Evolutionary conservation across 2,113 vertebrate genomes (phyloP).

Genomic region (Thamnophis sirtalis): DNA sequence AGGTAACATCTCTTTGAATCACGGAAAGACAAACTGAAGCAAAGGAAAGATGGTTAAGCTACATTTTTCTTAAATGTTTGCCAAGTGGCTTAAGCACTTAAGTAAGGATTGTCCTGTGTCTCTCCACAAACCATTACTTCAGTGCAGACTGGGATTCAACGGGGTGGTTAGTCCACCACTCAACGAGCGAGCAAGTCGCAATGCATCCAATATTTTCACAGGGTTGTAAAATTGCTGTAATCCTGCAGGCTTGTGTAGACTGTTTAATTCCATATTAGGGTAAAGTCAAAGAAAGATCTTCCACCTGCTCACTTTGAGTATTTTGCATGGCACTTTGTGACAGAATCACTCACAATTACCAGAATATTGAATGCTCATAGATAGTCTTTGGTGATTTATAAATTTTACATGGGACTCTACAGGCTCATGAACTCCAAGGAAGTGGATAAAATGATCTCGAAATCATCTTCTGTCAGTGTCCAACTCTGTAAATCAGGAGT

Average conservation of each 20-base stretch:
- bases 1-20: background rate
- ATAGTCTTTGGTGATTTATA: background rate
- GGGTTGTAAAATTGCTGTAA: constrained; percentile 49
- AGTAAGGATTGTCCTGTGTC: background rate
- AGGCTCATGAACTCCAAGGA: background rate
- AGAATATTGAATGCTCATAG: background rate
- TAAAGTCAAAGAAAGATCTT: background rate
- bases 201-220: constrained; percentile 33
- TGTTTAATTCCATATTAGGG: background rate
- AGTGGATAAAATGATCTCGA: background rate
- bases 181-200: background rate
- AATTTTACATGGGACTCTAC: background rate
- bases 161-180: background rate
- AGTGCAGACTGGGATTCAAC: background rate
- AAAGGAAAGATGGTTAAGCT: background rate
- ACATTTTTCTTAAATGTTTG: rapidly evolving
- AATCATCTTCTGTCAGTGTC: background rate
- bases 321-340: background rate
- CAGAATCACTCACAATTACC: background rate
- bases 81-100: rapidly evolving
- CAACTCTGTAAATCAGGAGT: too few relatives aligned
- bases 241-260: background rate
- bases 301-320: background rate
- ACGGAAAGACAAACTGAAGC: background rate
- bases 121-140: background rate